Evolutionary conservation across 2,797 vertebrate genomes (phyloP).

Genomic region (Spheniscus humboldti): DNA sequence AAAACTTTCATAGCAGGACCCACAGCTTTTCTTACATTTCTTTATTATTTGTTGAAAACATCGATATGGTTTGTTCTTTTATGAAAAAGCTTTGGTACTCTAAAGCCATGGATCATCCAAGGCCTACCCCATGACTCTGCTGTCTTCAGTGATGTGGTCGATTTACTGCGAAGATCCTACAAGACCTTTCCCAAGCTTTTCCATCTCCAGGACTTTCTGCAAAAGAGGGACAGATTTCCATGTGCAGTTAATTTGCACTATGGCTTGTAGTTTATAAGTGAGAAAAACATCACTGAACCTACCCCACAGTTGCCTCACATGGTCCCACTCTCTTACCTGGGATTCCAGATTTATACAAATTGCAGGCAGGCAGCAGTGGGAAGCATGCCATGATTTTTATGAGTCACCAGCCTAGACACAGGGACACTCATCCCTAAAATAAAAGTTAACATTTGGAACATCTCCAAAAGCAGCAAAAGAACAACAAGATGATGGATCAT

Average conservation of each 20-base stretch:
- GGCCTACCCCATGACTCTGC: background rate
- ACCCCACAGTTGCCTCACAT: background rate
- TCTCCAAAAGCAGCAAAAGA: background rate
- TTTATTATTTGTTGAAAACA: background rate
- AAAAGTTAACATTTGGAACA: background rate
- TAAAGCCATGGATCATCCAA: background rate
- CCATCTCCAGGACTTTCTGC: background rate
- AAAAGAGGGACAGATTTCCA: background rate
- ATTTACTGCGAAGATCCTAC: background rate
- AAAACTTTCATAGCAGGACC: background rate
- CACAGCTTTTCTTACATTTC: background rate
- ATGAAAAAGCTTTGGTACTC: background rate
- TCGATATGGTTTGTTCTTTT: background rate
- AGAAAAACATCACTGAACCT: background rate
- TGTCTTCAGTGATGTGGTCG: background rate
- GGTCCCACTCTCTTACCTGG: background rate
- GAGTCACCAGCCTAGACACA: background rate
- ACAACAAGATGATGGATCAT: background rate
- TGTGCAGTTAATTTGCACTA: rapidly evolving
- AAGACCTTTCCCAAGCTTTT: background rate
- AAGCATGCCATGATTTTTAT: background rate
- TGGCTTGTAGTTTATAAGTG: background rate
- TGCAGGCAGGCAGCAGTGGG: background rate
- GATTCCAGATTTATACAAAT: background rate
- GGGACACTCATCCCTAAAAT: background rate